Evolutionary conservation across 2,797 vertebrate genomes (phyloP).

Genomic region (Cyprinella venusta): DNA sequence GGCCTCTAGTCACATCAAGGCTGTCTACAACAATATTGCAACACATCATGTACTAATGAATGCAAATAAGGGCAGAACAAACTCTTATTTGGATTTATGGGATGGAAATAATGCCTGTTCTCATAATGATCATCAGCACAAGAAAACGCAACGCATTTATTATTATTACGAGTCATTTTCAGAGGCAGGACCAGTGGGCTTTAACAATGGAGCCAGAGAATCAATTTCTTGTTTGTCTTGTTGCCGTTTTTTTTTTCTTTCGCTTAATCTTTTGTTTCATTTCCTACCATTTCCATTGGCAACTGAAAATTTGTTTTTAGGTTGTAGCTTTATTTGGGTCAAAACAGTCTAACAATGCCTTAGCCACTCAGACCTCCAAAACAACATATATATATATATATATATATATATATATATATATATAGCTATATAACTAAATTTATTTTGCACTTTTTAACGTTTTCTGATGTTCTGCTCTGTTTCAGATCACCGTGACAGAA

Average conservation of each 20-base stretch:
- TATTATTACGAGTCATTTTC: conserved; percentile 9
- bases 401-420: too few species aligned
- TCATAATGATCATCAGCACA: conserved; percentile 21
- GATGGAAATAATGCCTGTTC: background rate
- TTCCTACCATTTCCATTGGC: conserved; percentile 51
- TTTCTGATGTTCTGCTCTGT: conserved; percentile 66
- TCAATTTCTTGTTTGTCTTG: background rate
- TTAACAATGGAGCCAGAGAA: conserved; percentile 4
- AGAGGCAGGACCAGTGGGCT: conserved; percentile 5
- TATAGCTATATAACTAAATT: background rate
- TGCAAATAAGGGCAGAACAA: conserved; percentile 21
- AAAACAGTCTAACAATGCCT: background rate
- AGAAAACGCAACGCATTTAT: conserved; percentile 7
- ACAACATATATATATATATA: too few species aligned
- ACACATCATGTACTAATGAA: conserved; percentile 34
- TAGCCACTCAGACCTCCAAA: background rate
- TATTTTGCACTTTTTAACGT: conserved; percentile 47
- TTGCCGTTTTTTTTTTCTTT: background rate
- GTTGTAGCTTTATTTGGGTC: conserved; percentile 26
- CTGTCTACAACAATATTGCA: conserved; percentile 2
- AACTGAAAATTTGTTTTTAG: conserved; percentile 46
- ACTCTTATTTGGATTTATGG: conserved; percentile 32
- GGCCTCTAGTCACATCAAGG: background rate
- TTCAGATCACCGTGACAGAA: conserved; percentile 94
- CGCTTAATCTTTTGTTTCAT: background rate